Evolutionary conservation across 2,888 invertebrate genomes (phyloP).

Genomic region (Drosophila nr. medialis): DNA sequence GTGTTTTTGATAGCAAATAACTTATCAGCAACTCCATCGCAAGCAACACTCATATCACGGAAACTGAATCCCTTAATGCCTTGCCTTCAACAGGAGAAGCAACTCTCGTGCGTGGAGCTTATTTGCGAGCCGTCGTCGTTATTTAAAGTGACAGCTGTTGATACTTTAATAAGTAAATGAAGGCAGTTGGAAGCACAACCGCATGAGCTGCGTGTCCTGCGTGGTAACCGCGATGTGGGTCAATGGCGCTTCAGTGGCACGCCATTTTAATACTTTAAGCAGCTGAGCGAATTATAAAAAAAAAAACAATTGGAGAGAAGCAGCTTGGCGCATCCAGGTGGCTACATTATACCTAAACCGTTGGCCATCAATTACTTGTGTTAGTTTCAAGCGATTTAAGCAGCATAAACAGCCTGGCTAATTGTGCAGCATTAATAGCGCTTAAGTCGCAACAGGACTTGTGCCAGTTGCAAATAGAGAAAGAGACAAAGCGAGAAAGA

Average conservation of each 20-base stretch:
- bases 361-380: constrained; percentile 62
- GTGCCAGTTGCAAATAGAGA: background rate
- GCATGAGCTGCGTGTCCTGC: constrained; percentile 15
- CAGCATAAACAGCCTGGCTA: constrained; percentile 60
- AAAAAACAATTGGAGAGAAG: constrained; percentile 11
- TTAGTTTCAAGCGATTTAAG: constrained; percentile 62
- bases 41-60: background rate
- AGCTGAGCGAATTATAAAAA: constrained; percentile 10
- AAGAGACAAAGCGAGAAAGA: background rate
- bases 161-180: constrained; percentile 71
- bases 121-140: constrained; percentile 30
- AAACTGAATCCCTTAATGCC: background rate
- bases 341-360: constrained; percentile 19
- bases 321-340: constrained; percentile 29
- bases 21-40: constrained; percentile 20
- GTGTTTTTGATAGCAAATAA: constrained; percentile 10
- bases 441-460: constrained; percentile 43
- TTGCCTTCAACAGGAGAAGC: constrained; percentile 1
- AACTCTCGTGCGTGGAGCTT: constrained; percentile 8
- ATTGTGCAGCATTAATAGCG: constrained; percentile 68
- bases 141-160: constrained; percentile 65
- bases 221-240: constrained; percentile 44
- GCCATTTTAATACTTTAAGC: constrained; percentile 36
- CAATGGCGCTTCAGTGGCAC: constrained; percentile 44
- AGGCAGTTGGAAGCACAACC: constrained; percentile 23